Evolutionary conservation across 1,140 invertebrate species (phyloP).

Genomic region (Drosophila sechellia): DNA sequence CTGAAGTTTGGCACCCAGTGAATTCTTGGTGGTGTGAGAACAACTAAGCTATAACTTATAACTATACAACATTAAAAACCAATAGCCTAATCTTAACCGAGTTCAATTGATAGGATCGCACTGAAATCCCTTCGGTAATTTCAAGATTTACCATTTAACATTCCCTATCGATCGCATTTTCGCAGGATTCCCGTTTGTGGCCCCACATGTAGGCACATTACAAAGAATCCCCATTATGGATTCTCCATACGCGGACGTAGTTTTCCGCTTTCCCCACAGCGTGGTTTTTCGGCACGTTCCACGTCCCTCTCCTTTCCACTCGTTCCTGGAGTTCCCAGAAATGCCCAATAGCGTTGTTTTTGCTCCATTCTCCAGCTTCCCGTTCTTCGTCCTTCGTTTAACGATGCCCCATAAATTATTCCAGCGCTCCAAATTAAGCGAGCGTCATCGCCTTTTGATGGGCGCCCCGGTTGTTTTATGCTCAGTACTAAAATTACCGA

Average conservation of each 20-base stretch:
- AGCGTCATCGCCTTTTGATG: slow-evolving; percentile 78
- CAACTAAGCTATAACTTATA: no score
- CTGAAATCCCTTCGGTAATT: neutral
- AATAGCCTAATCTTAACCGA: neutral
- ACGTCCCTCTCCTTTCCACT: slow-evolving; percentile 22
- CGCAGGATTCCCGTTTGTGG: neutral
- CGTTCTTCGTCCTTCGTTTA: slow-evolving; percentile 3
- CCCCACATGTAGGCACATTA: no score
- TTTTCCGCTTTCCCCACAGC: slow-evolving; percentile 26
- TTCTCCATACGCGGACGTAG: neutral
- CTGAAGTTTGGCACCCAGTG: no score
- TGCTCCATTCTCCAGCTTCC: slow-evolving; percentile 1
- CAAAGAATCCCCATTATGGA: no score
- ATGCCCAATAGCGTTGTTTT: slow-evolving; percentile 11
- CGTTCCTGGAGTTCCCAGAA: slow-evolving; percentile 33
- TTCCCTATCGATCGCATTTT: neutral
- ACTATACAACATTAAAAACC: no score
- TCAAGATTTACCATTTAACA: no score
- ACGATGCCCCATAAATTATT: slow-evolving; percentile 66
- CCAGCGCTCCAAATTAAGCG: slow-evolving; percentile 73
- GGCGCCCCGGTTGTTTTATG: slow-evolving; percentile 21
- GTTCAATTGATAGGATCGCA: neutral
- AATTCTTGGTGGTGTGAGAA: no score
- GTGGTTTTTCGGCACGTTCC: slow-evolving; percentile 71
- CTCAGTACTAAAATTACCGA: no score